Evolutionary conservation across 1,140 invertebrate genomes (phyloP).

Genomic region (Heterodera schachtii): DNA sequence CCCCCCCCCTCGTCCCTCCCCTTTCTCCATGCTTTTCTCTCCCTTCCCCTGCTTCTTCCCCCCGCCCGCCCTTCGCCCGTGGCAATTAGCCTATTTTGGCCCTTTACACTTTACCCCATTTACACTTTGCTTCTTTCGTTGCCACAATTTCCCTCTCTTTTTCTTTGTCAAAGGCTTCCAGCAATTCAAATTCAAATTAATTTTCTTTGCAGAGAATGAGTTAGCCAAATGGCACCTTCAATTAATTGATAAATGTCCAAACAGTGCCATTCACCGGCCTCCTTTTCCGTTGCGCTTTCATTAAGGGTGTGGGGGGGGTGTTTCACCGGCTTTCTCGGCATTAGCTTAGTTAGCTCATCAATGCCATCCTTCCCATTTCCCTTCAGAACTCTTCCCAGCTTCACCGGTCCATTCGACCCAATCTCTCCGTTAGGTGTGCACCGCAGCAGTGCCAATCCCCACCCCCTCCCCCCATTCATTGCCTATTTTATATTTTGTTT

Average conservation of each 20-base stretch:
- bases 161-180: not conserved
- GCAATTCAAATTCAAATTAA: not conserved
- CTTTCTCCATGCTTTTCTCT: not conserved
- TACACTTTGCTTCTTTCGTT: not conserved
- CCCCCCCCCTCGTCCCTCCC: not conserved
- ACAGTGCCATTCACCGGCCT: not conserved
- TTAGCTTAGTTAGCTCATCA: too few species aligned
- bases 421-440: too few species aligned
- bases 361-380: too few species aligned
- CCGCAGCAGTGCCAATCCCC: too few species aligned
- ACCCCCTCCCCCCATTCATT: too few species aligned
- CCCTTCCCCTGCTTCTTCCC: not conserved
- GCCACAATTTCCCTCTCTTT: not conserved
- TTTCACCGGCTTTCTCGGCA: too few species aligned
- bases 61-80: not conserved
- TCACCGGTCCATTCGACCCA: too few species aligned
- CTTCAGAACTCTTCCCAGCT: too few species aligned
- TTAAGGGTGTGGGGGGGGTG: too few species aligned
- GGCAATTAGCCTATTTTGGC: slow-evolving; percentile 11
- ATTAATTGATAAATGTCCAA: not conserved
- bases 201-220: not conserved
- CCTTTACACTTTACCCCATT: not conserved
- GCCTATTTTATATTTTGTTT: too few species aligned
- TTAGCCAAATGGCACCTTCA: not conserved
- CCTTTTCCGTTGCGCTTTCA: too few species aligned